phyloP scores from a whole-genome alignment of 1,140 invertebrate genomes.

The Drosophila athabasca region DNA sequence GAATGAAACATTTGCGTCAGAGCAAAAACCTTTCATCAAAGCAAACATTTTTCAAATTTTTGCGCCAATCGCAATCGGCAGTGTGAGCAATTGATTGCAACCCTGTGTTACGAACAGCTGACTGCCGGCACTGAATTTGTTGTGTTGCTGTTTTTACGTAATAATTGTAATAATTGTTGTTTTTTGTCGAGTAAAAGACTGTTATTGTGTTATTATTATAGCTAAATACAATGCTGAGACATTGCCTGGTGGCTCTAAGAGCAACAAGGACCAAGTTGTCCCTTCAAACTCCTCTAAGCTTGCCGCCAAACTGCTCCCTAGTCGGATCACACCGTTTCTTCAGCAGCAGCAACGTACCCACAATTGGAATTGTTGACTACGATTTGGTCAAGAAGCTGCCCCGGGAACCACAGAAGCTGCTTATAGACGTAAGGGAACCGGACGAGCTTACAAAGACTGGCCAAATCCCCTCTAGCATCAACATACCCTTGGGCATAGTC shows the following conservation, averaged over 20 bases:
- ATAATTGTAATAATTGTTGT: constrained; percentile 57
- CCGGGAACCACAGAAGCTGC: constrained; percentile 83
- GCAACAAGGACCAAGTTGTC: background rate
- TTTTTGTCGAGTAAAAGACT: background rate
- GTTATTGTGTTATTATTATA: background rate
- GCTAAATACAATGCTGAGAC: constrained; percentile 39
- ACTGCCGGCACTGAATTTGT: constrained; percentile 27
- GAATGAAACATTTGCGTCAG: constrained; percentile 1
- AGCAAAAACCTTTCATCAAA: constrained; percentile 20
- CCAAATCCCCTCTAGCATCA: constrained; percentile 88
- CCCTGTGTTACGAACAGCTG: constrained; percentile 44
- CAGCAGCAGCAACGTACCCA: constrained; percentile 18
- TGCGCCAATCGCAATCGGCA: background rate
- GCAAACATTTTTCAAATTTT: constrained; percentile 14
- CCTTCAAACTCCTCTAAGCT: background rate
- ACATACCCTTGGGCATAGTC: constrained; percentile 87
- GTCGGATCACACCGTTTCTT: constrained; percentile 12
- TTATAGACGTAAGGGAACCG: constrained; percentile 89
- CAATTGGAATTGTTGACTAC: constrained; percentile 83
- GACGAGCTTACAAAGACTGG: constrained; percentile 87
- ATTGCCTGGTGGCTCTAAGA: constrained; percentile 18
- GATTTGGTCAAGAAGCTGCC: constrained; percentile 84
- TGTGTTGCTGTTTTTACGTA: constrained; percentile 50
- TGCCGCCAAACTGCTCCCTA: background rate
- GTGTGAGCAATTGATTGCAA: constrained; percentile 31